Evolutionary conservation across 53 echinoderm and acorn worm genomes (phyloP), one percentile per base, ranked within the genome.

Genomic region (Apostichopus leukothele): DNA sequence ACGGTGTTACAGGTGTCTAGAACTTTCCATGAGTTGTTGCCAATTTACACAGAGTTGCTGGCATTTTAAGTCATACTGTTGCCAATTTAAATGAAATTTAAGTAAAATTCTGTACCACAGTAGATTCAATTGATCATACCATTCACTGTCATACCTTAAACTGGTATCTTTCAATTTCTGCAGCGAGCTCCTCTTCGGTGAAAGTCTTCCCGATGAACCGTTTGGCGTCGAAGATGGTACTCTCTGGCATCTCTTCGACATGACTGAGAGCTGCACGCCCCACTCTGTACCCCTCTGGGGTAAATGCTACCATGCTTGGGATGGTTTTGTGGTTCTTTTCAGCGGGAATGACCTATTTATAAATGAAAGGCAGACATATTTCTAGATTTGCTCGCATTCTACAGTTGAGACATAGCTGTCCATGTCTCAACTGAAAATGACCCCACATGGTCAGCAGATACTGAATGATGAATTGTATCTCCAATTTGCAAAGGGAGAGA

Each of bases 201-300:
- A 95, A 95, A 10, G 55, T 80, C 73, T 95, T 95, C 5, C 95
- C 95, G 57, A 95, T 95, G 86, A 95, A 95, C 83, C 95, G 90
- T 76, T 95, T 95, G 51, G 93, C 90, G 67, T 95, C 95, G 84
- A 91, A 95, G 19, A 95, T 86, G 9, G 93, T 93, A 39, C 77
- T 60, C 52, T 84, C 76, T 9, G 93, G 90, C 67, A 93, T 93
- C 79, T 91, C 88, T 77, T 95, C 95, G 3, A 93, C 90, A 68
- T 93, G 95, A 25, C 91, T 91, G 7, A 95, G 89, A 10, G 95
- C 95, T 54, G 53, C 59, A 50, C 89, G 76, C 9, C 95, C 95
- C 6, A 95, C 93, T 14, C 68, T 79, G 23, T 85, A 51, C 52
- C 89, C 92, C 39, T 91, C 93, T 39, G 90, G 89, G n/a, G 93